Conservation (phyloP, 2,888 invertebrate genomes). For the Rhorus exstirpatorius region DNA sequence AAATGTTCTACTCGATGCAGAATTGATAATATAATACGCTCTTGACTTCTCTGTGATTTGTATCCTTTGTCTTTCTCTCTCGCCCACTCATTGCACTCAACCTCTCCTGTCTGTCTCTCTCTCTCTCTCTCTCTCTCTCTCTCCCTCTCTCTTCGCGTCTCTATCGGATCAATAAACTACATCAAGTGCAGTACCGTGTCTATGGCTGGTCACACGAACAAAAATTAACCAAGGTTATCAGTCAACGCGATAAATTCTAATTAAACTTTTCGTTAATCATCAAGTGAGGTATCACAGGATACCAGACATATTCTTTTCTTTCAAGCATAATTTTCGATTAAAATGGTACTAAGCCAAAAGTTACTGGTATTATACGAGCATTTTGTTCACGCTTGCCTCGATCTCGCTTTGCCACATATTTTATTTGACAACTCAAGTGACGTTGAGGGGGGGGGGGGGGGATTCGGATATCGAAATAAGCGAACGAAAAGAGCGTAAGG, state of each 20-base stretch:
- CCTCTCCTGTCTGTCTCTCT: slow-evolving; percentile 63
- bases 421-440: too few relatives aligned
- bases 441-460: too few relatives aligned
- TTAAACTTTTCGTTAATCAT: slow-evolving; percentile 28
- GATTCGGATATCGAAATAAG: not conserved
- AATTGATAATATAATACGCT: slow-evolving; percentile 42
- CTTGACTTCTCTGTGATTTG: slow-evolving; percentile 42
- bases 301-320: not conserved
- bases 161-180: slow-evolving; percentile 82
- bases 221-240: slow-evolving; percentile 42
- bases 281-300: not conserved
- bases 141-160: slow-evolving; percentile 67
- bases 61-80: slow-evolving; percentile 58
- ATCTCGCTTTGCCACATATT: too few relatives aligned
- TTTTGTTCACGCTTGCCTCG: not conserved
- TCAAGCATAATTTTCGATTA: not conserved
- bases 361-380: not conserved
- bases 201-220: slow-evolving; percentile 55
- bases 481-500: too few relatives aligned
- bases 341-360: too few relatives aligned
- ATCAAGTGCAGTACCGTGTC: slow-evolving; percentile 80
- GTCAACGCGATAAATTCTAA: not conserved
- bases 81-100: slow-evolving; percentile 48
- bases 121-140: slow-evolving; percentile 54
- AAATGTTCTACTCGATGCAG: too few relatives aligned